Conservation (phyloP, 2,113 vertebrate species). For the Ranitomeya variabilis region DNA sequence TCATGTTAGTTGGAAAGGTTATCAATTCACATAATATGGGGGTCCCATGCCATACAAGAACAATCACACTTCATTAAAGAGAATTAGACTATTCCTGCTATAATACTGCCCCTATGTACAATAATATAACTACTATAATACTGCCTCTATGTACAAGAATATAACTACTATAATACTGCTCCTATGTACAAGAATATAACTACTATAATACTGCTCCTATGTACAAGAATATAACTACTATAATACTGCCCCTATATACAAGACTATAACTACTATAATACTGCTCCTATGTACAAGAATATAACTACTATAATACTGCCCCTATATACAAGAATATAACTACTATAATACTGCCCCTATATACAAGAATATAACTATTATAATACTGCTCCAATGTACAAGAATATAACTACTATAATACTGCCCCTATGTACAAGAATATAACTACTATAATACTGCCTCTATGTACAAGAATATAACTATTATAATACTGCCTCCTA, state of each 20-base stretch:
- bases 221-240: not conserved
- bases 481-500: too few species aligned
- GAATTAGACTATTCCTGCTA: not conserved
- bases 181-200: too few species aligned
- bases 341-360: conserved; percentile 3
- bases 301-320: not conserved
- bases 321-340: conserved; percentile 7
- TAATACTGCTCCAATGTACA: not conserved
- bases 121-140: not conserved
- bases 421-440: not conserved
- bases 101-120: not conserved
- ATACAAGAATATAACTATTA: not conserved
- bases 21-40: not conserved
- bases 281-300: not conserved
- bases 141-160: not conserved
- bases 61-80: not conserved
- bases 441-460: too few species aligned
- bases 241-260: not conserved
- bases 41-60: not conserved
- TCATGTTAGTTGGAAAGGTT: not conserved
- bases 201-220: too few species aligned
- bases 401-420: conserved; percentile 1
- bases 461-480: too few species aligned
- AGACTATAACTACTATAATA: too few species aligned
- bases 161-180: too few species aligned